Evolutionary conservation across 2,113 vertebrate genomes (phyloP).

Genomic region (Eretmochelys imbricata): DNA sequence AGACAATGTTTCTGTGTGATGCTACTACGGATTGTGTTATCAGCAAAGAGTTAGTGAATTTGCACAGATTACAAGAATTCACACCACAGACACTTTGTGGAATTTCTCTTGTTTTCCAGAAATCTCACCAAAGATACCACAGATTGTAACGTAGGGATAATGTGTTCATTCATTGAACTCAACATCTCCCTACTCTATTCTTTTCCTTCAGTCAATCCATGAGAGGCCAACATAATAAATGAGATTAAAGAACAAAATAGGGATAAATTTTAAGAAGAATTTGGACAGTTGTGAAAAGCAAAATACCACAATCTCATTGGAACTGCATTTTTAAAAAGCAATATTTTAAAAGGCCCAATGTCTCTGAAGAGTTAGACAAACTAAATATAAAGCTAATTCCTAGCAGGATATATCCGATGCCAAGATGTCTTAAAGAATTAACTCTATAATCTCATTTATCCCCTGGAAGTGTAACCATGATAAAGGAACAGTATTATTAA

Average conservation of each 20-base stretch:
- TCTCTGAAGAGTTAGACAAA: neutral
- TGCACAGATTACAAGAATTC: neutral
- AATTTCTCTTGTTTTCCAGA: neutral
- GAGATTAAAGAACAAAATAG: neutral
- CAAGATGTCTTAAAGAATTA: rapidly evolving
- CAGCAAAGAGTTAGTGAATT: neutral
- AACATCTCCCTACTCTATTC: neutral
- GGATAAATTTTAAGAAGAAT: neutral
- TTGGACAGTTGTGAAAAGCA: neutral
- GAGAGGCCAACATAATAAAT: neutral
- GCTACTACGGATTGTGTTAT: neutral
- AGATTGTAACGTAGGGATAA: neutral
- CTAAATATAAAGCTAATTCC: neutral
- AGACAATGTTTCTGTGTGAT: rapidly evolving
- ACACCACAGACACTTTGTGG: neutral
- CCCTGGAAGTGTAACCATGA: neutral
- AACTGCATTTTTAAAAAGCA: neutral
- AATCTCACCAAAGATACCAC: neutral
- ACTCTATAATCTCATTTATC: neutral
- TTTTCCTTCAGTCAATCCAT: neutral
- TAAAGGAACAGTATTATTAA: neutral
- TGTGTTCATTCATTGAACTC: slow-evolving; percentile 1
- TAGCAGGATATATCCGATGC: neutral
- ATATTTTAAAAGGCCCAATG: neutral
- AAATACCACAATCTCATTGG: neutral